These are phyloP conservation scores for Marmota flaviventris DNA, from an alignment of 2,113 vertebrate genomes.

Conservation along the genomic window DNA sequence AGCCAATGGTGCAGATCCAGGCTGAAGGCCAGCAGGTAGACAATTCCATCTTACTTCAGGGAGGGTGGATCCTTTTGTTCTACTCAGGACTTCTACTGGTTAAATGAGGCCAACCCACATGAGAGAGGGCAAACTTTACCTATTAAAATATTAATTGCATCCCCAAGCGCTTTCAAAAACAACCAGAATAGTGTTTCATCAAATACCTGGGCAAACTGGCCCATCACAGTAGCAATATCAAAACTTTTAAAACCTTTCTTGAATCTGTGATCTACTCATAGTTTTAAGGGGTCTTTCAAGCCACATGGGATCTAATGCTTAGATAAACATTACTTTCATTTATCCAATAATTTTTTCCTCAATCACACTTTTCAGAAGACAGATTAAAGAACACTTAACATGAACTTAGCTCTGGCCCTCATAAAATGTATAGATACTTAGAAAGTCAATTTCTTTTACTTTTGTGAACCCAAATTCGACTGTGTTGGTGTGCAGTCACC, in stretches of 20 bases:
- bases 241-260: not conserved
- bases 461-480: not conserved
- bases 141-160: not conserved
- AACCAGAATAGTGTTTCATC: not conserved
- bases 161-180: not conserved
- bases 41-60: not conserved
- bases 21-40: not conserved
- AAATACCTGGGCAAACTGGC: not conserved
- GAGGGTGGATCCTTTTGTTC: not conserved
- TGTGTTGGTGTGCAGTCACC: not conserved
- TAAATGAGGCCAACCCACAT: not conserved
- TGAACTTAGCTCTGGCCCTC: not conserved
- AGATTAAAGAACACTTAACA: not conserved
- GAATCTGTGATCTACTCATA: not conserved
- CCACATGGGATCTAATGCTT: not conserved
- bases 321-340: not conserved
- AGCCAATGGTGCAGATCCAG: not conserved
- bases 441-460: not conserved
- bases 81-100: not conserved
- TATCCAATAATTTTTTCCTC: not conserved
- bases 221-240: not conserved
- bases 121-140: not conserved
- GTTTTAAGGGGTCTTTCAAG: not conserved
- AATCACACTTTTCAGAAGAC: not conserved
- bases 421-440: not conserved